Evolutionary conservation across 2,113 vertebrate genomes (phyloP), one percentile per base, ranked within the genome.

Genomic region (Thymallus thymallus): DNA sequence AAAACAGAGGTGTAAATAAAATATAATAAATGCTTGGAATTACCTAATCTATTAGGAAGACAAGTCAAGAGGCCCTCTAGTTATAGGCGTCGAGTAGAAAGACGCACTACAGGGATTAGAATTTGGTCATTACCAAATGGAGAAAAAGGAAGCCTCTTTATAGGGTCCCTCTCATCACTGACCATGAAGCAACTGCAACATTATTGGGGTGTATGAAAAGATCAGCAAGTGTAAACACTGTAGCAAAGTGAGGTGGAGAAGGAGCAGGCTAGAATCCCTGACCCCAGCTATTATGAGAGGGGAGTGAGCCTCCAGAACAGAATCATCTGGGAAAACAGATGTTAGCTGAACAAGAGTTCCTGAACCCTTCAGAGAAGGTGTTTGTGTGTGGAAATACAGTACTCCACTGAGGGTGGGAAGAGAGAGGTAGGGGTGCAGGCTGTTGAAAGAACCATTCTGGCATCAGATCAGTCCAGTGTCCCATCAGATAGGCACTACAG

Each of bases 291-390:
- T 74, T 77, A 80, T 84, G 80, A 68, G 20, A 71, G 80, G 79
- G 56, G 70, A 88, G 81, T 69, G 32, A 82, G 71, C 63, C 68
- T 76, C 80, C 68, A 86, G 87, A 92, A 89, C 85, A 76, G 82
- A 90, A 91, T 87, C 77, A 87, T 88, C 88, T 91, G 85, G 88
- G 89, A 91, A 90, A 92, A 88, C 90, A 91, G 88, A 91, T 90
- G 91, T 90, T 86, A 70, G 1, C 58, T 29, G 77, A 87, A 85
- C 74, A 78, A 81, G 77, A 85, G 80, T 79, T 82, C 84, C 82
- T 80, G 88, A 89, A 86, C 85, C 83, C 78, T 65, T 82, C 79
- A 76, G 69, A 80, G 82, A 82, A 81, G 79, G 85, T 89, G 88
- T 90, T 90, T 90, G 87, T 81, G 80, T 88, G 87, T 88, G 84